Evolutionary conservation across 1,140 invertebrate genomes (phyloP).

Genomic region (Phocides pigmalion): DNA sequence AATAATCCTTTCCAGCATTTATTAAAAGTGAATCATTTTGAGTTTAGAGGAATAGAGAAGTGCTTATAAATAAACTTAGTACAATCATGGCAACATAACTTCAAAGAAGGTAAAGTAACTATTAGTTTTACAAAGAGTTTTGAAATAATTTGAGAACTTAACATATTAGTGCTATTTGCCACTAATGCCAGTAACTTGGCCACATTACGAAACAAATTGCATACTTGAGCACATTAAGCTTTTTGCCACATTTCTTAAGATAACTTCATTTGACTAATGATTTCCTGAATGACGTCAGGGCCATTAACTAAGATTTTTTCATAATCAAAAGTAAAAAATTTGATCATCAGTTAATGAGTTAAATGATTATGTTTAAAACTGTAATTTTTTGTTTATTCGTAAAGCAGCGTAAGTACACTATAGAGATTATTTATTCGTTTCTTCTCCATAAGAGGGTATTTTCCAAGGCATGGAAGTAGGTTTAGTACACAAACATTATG

Average conservation of each 20-base stretch:
- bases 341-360: not conserved
- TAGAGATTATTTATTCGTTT: no score
- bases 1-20: no score
- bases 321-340: not conserved
- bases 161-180: conserved; percentile 18
- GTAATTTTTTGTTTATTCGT: no score
- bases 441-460: no score
- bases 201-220: conserved; percentile 32
- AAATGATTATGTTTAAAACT: no score
- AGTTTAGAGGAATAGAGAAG: no score
- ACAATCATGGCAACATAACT: no score
- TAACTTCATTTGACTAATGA: conserved; percentile 30
- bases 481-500: no score
- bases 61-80: no score
- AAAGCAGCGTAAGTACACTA: no score
- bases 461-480: no score
- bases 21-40: no score
- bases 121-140: conserved; percentile 10
- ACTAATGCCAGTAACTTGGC: conserved; percentile 9
- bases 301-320: conserved; percentile 9
- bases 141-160: conserved; percentile 10
- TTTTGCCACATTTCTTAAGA: conserved; percentile 20
- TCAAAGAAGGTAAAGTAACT: conserved; percentile 1
- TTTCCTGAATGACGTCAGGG: conserved; percentile 26
- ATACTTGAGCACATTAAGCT: conserved; percentile 22